A percentile compares a stretch with the other conserved stretches of the same genome.
phyloP scores from a whole-genome alignment of 2,797 vertebrate species.

The Scolopax bukidnonensis region DNA sequence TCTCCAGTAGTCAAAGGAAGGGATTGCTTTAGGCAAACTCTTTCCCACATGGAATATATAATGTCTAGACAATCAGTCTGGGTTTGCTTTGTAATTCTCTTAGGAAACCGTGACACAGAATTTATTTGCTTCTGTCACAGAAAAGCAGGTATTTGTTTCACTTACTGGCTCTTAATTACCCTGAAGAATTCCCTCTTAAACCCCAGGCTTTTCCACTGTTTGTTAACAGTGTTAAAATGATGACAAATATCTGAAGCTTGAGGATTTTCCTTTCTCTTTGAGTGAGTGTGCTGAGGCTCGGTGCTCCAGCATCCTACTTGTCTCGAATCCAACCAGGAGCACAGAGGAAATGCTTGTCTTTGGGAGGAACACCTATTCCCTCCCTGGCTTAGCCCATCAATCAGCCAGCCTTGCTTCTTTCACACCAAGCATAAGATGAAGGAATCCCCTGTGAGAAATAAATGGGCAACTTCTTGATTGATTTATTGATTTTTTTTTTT shows the following conservation, averaged over 20 bases:
- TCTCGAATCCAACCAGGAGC: background rate
- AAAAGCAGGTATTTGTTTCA: slow-evolving; percentile 49
- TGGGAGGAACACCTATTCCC: background rate
- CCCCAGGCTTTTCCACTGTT: slow-evolving; percentile 26
- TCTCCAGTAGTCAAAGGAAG: slow-evolving; percentile 72
- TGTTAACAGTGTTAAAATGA: slow-evolving; percentile 47
- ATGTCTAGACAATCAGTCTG: slow-evolving; percentile 76
- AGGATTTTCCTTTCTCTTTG: background rate
- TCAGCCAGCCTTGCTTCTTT: background rate
- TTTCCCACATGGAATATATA: slow-evolving; percentile 65
- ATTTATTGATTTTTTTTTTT: background rate
- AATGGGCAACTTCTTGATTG: background rate
- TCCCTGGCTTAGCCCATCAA: background rate
- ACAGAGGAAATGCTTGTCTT: background rate
- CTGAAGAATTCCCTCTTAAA: slow-evolving; percentile 25
- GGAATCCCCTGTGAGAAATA: background rate
- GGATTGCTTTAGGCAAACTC: slow-evolving; percentile 53
- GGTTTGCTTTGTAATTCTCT: slow-evolving; percentile 70
- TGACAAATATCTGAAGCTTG: slow-evolving; percentile 40
- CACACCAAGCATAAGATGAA: background rate
- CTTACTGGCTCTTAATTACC: slow-evolving; percentile 56
- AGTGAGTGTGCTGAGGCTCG: background rate
- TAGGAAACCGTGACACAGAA: slow-evolving; percentile 54
- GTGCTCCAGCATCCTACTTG: background rate
- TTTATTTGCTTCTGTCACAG: slow-evolving; percentile 65